Conservation (phyloP, 2,888 invertebrate species). For the Calephelis perditalis region DNA sequence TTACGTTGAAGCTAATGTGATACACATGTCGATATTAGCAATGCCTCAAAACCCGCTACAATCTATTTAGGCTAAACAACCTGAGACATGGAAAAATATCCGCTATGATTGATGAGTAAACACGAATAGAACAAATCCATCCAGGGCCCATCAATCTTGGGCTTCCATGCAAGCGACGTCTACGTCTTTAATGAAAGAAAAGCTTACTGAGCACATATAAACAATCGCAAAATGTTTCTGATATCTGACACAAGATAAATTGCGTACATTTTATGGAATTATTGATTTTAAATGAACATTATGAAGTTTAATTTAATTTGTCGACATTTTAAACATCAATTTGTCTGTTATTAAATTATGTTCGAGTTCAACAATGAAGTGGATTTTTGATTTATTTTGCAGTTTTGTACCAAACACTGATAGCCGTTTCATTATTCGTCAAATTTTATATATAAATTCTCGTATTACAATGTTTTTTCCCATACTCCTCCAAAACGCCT, state of each 20-base stretch:
- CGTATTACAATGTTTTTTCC: too few relatives aligned
- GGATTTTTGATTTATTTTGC: neutral
- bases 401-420: too few relatives aligned
- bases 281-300: conserved; percentile 10
- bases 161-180: conserved; percentile 62
- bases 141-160: conserved; percentile 71
- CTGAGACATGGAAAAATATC: conserved; percentile 76
- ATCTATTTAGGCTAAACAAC: conserved; percentile 75
- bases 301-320: conserved; percentile 1
- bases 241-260: conserved; percentile 66
- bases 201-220: conserved; percentile 72
- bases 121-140: conserved; percentile 77
- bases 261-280: conserved; percentile 29
- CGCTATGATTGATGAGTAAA: conserved; percentile 74
- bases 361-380: neutral
- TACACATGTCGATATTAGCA: conserved; percentile 58
- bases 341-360: neutral
- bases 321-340: conserved; percentile 6
- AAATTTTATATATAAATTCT: too few relatives aligned
- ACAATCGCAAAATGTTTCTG: conserved; percentile 71
- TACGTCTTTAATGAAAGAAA: conserved; percentile 72
- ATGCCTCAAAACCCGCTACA: conserved; percentile 59
- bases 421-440: too few relatives aligned
- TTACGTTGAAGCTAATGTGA: conserved; percentile 54
- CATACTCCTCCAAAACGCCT: too few relatives aligned